phyloP scores from a whole-genome alignment of 1,140 invertebrate species.

The Drosophila sproati region DNA sequence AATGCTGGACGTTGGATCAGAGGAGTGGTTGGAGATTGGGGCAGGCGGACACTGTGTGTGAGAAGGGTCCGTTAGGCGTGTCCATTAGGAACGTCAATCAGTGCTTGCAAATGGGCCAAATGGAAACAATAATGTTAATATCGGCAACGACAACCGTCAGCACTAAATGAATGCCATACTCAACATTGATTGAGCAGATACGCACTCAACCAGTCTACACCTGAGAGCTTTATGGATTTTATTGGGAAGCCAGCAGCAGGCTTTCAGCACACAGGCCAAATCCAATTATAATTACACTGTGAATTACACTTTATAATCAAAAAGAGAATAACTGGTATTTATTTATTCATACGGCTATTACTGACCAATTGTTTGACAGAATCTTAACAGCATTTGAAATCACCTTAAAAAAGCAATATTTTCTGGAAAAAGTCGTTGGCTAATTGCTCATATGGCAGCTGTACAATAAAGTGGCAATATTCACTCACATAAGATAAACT shows the following conservation, averaged over 20 bases:
- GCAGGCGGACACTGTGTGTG: not conserved
- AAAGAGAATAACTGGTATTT: too few species aligned
- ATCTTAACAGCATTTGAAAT: too few species aligned
- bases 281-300: not conserved
- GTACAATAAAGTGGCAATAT: too few species aligned
- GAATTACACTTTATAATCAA: too few species aligned
- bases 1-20: conserved; percentile 12
- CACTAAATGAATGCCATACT: conserved; percentile 1
- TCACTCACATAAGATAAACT: too few species aligned
- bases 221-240: not conserved
- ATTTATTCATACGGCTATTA: too few species aligned
- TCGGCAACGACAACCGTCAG: conserved; percentile 3
- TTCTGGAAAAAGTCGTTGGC: too few species aligned
- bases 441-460: too few species aligned
- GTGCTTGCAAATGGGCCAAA: conserved; percentile 12
- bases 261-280: not conserved
- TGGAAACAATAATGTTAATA: conserved; percentile 8
- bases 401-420: too few species aligned
- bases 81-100: conserved; percentile 38
- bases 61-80: conserved; percentile 6
- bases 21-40: not conserved
- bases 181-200: conserved; percentile 12
- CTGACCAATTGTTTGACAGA: too few species aligned
- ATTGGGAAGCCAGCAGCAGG: not conserved
- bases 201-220: not conserved